Evolutionary conservation across 2,888 invertebrate species (phyloP).

Genomic region (Muschampia plurimacula): DNA sequence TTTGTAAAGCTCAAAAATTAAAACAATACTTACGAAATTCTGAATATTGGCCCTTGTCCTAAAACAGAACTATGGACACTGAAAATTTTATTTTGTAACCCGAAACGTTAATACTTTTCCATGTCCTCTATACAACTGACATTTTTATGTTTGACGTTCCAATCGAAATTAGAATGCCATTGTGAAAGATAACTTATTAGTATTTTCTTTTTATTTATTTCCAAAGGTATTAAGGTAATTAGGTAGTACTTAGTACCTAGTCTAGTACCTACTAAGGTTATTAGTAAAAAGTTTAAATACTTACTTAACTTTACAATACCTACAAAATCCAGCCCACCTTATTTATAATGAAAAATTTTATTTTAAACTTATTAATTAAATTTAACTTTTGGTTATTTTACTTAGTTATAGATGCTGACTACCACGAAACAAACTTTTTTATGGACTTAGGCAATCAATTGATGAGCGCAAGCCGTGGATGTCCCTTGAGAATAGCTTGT

Average conservation of each 20-base stretch:
- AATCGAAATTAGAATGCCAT: constrained; percentile 63
- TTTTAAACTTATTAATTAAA: not conserved
- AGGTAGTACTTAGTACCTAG: too few relatives aligned
- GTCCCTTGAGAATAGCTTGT: constrained; percentile 67
- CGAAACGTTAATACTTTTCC: constrained; percentile 59
- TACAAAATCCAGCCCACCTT: too few relatives aligned
- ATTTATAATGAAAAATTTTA: not conserved
- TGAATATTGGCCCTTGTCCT: constrained; percentile 51
- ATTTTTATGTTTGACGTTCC: constrained; percentile 49
- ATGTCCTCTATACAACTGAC: constrained; percentile 65
- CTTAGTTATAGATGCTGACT: constrained; percentile 57
- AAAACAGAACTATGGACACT: constrained; percentile 69
- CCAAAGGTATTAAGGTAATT: not conserved
- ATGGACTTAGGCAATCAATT: constrained; percentile 61
- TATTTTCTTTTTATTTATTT: constrained; percentile 6
- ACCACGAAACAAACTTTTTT: constrained; percentile 52
- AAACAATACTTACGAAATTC: constrained; percentile 61
- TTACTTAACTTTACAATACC: too few relatives aligned
- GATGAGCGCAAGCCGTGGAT: constrained; percentile 60
- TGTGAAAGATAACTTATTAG: constrained; percentile 12
- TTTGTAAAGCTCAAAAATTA: not conserved
- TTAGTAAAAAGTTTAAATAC: too few relatives aligned
- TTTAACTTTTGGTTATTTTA: not conserved
- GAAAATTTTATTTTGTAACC: constrained; percentile 85
- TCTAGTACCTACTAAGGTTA: too few relatives aligned